Conservation (phyloP, 1,140 invertebrate species). For the Lordiphosa collinella region DNA sequence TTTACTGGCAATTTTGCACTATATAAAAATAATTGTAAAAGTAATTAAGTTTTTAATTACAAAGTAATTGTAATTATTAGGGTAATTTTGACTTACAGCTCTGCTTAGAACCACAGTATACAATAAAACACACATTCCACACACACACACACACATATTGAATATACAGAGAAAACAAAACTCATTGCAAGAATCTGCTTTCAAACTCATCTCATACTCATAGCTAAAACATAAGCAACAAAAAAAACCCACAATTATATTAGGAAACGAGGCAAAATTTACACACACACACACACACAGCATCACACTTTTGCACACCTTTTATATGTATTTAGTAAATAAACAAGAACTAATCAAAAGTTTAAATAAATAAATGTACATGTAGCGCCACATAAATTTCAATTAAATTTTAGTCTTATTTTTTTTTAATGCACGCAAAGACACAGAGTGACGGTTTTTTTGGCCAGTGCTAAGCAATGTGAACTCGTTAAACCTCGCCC, state of each 20-base stretch:
- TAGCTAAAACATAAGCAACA: slow-evolving; percentile 66
- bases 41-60: no score
- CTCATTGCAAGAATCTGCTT: slow-evolving; percentile 72
- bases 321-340: slow-evolving; percentile 64
- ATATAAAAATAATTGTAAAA: no score
- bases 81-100: no score
- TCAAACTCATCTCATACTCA: slow-evolving; percentile 75
- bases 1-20: no score
- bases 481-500: slow-evolving; percentile 68
- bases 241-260: slow-evolving; percentile 25
- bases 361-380: slow-evolving; percentile 34
- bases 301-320: slow-evolving; percentile 13
- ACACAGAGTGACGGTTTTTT: slow-evolving; percentile 43
- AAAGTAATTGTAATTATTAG: no score
- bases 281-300: slow-evolving; percentile 15
- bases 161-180: slow-evolving; percentile 47
- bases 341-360: slow-evolving; percentile 26
- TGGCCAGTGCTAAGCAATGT: slow-evolving; percentile 35
- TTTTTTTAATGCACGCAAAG: slow-evolving; percentile 45
- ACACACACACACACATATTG: slow-evolving; percentile 25
- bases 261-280: slow-evolving; percentile 36
- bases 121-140: not conserved
- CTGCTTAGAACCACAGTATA: no score
- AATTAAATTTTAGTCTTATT: slow-evolving; percentile 76
- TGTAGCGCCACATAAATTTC: slow-evolving; percentile 44